phyloP scores from a whole-genome alignment of 2,797 vertebrate genomes.

The Linurgus olivaceus region DNA sequence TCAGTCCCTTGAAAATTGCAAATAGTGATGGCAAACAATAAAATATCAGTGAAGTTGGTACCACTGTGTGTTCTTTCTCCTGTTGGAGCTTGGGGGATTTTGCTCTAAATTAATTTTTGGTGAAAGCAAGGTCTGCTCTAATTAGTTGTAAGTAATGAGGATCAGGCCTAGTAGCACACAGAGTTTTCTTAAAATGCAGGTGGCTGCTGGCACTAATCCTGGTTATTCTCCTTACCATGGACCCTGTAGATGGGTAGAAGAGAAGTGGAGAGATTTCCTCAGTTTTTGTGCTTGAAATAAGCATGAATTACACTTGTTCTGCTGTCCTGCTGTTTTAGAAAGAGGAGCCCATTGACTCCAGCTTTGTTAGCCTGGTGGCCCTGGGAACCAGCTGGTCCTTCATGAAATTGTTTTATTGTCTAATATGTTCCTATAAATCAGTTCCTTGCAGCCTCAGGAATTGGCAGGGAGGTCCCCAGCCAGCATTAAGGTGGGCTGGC shows the following conservation, averaged over 20 bases:
- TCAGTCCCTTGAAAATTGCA: slow-evolving; percentile 3
- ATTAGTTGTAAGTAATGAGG: not conserved
- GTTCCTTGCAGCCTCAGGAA: not conserved
- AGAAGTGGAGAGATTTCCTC: not conserved
- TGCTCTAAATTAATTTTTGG: not conserved
- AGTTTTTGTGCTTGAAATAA: not conserved
- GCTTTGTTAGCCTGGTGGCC: not conserved
- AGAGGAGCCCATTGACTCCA: not conserved
- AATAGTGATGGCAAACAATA: not conserved
- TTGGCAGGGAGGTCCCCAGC: not conserved
- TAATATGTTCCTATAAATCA: not conserved
- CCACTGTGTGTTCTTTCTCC: not conserved
- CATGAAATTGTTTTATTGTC: not conserved
- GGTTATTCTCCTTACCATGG: not conserved
- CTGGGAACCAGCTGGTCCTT: not conserved
- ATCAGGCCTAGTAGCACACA: not conserved
- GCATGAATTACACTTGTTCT: not conserved
- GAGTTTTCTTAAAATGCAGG: not conserved
- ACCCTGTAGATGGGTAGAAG: not conserved
- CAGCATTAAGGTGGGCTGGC: not conserved
- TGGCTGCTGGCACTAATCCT: not conserved
- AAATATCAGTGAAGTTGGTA: not conserved
- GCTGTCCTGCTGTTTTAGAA: not conserved
- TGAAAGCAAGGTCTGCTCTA: not conserved
- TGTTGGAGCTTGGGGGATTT: not conserved